Evolutionary conservation across 2,797 vertebrate genomes (phyloP).

Genomic region (Cyprinella venusta): DNA sequence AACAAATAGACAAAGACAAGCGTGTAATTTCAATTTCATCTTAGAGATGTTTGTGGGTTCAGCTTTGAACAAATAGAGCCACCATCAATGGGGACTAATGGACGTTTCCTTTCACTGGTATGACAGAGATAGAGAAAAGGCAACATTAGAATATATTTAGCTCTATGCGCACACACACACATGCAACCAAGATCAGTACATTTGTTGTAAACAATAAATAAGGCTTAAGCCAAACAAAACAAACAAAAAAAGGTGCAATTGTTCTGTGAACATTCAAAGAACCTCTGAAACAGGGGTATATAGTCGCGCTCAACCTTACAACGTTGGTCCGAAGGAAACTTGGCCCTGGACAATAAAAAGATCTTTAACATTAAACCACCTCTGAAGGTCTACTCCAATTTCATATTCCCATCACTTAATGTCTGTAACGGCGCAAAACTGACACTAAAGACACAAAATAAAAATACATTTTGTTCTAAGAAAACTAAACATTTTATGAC

Average conservation of each 20-base stretch:
- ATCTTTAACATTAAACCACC: not conserved
- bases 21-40: not conserved
- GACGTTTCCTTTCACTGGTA: slow-evolving; percentile 3
- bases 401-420: not conserved
- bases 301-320: not conserved
- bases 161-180: not conserved
- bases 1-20: not conserved
- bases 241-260: slow-evolving; percentile 64
- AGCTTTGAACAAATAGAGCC: slow-evolving; percentile 11
- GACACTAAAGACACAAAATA: not conserved
- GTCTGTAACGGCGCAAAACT: not conserved
- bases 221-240: slow-evolving; percentile 62
- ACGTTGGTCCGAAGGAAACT: slow-evolving; percentile 31
- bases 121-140: slow-evolving; percentile 42
- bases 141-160: slow-evolving; percentile 32
- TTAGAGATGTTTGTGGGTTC: not conserved
- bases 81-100: not conserved
- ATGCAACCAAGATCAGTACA: slow-evolving; percentile 44
- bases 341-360: not conserved
- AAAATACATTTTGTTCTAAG: not conserved
- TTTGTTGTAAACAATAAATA: slow-evolving; percentile 71
- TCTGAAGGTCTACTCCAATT: not conserved
- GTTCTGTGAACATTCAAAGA: slow-evolving; percentile 59
- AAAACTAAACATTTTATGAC: not conserved
- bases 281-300: slow-evolving; percentile 9